Conservation (phyloP, 2,113 vertebrate species). For the Cynoglossus semilaevis region DNA sequence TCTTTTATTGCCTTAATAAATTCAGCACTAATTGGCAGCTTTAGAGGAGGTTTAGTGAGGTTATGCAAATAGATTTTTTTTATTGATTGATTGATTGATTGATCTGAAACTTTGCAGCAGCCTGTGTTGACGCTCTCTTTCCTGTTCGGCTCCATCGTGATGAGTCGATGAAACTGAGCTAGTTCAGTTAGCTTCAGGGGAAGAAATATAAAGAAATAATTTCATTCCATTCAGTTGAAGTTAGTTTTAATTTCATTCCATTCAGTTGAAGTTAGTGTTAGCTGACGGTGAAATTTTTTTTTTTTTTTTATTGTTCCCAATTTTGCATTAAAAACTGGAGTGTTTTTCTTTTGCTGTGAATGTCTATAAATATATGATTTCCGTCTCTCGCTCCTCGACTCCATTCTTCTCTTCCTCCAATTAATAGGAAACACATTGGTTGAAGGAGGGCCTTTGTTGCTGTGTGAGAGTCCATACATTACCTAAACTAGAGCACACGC, state of each 20-base stretch:
- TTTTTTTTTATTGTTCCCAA: neutral
- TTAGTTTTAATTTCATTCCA: too few relatives aligned
- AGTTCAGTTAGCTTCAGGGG: too few relatives aligned
- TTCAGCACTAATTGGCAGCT: neutral
- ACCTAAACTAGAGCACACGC: conserved; percentile 67
- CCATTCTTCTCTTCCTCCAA: conserved; percentile 60
- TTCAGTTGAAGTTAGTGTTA: too few relatives aligned
- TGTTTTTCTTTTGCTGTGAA: conserved; percentile 39
- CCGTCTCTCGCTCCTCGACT: conserved; percentile 33
- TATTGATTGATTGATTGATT: neutral
- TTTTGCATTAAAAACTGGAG: conserved; percentile 31
- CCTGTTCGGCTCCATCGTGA: too few relatives aligned
- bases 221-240: too few relatives aligned
- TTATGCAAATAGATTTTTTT: neutral
- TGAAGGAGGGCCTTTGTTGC: conserved; percentile 68
- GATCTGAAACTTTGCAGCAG: neutral
- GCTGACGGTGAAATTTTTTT: neutral
- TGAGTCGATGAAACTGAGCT: neutral
- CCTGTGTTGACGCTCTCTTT: neutral
- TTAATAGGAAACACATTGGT: conserved; percentile 66
- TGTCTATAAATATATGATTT: conserved; percentile 53
- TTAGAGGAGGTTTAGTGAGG: neutral
- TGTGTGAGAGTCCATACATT: conserved; percentile 73
- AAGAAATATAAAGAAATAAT: too few relatives aligned
- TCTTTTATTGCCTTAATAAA: neutral